Percentiles rank a stretch among this genome's conserved stretches.
Evolutionary conservation across 2,113 vertebrate genomes (phyloP).

Genomic region (Picathartes gymnocephalus): DNA sequence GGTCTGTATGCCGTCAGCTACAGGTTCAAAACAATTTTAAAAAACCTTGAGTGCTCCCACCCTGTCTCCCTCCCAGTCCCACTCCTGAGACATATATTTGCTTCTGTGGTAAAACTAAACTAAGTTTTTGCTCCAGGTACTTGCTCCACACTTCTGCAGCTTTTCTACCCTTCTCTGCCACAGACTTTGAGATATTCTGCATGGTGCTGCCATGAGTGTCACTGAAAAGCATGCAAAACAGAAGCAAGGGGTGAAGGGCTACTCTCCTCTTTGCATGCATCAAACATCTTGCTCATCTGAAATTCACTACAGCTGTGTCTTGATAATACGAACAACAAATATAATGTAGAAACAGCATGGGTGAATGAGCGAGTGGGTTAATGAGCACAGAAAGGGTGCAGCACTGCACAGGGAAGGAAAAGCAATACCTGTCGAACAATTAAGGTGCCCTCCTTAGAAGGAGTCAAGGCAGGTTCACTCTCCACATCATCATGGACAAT

Average conservation of each 20-base stretch:
- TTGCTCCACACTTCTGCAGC: background rate
- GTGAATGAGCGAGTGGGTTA: conserved; percentile 77
- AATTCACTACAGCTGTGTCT: conserved; percentile 40
- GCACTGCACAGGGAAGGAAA: conserved; percentile 19
- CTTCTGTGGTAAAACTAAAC: background rate
- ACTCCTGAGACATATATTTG: background rate
- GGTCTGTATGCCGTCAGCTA: background rate
- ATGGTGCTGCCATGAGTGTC: conserved; percentile 51
- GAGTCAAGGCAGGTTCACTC: conserved; percentile 89
- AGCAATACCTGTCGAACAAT: conserved; percentile 92
- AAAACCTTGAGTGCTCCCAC: background rate
- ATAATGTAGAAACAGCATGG: conserved; percentile 76
- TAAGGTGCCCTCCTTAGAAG: conserved; percentile 95
- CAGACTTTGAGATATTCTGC: conserved; percentile 35
- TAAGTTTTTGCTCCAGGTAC: background rate
- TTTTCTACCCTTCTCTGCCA: conserved; percentile 41
- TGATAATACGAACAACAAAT: conserved; percentile 67
- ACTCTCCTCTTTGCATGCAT: conserved; percentile 59
- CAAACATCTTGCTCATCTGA: conserved; percentile 50
- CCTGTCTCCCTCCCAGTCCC: background rate
- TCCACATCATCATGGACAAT: conserved; percentile 93
- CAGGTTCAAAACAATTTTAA: background rate
- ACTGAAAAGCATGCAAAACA: conserved; percentile 70
- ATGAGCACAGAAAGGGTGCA: conserved; percentile 65
- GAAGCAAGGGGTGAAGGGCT: conserved; percentile 60